Conservation (phyloP, 2,888 invertebrate species). For the Drymonia ruficornis region DNA sequence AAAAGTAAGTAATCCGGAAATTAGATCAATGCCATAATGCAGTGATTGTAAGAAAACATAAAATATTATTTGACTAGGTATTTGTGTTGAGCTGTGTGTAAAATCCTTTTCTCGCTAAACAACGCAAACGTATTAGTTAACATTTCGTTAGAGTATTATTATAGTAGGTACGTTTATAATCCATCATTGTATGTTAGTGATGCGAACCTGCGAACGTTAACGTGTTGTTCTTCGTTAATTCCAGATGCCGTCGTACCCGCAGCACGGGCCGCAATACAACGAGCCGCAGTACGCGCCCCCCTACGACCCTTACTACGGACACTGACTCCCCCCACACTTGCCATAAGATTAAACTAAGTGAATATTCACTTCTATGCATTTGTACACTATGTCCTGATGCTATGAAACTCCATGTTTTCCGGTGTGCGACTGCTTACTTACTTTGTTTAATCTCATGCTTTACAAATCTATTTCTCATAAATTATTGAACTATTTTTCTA, state of each 20-base stretch:
- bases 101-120: too few relatives aligned
- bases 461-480: neutral
- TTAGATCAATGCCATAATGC: neutral
- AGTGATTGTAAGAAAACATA: constrained; percentile 5
- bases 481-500: neutral
- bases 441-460: too few relatives aligned
- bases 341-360: neutral
- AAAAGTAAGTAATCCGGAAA: constrained; percentile 2
- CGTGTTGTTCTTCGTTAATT: neutral
- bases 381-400: too few relatives aligned
- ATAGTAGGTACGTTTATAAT: too few relatives aligned
- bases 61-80: constrained; percentile 6
- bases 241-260: constrained; percentile 14
- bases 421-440: neutral
- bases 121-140: too few relatives aligned
- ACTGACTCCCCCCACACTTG: constrained; percentile 35
- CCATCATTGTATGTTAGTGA: too few relatives aligned
- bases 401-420: too few relatives aligned
- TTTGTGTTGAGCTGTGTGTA: neutral
- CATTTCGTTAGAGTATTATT: too few relatives aligned
- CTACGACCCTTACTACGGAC: constrained; percentile 73
- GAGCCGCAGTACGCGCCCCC: constrained; percentile 18
- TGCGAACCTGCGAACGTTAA: too few relatives aligned
- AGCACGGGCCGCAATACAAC: constrained; percentile 18
- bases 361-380: neutral